Evolutionary conservation across 1,140 invertebrate genomes (phyloP).

Genomic region (Vollenhovia emeryi): DNA sequence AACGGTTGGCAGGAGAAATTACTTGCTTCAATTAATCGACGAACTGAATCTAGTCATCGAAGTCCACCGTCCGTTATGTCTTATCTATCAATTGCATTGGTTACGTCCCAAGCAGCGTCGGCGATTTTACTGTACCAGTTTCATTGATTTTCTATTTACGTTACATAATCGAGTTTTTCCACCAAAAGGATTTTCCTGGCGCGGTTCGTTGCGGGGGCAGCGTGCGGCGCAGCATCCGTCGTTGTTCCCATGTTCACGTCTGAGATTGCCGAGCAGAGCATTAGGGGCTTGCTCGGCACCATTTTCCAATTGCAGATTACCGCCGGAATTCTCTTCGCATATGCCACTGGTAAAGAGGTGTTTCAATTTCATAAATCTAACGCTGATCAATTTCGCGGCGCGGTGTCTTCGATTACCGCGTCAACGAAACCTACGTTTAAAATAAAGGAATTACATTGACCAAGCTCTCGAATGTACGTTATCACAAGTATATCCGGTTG

Average conservation of each 20-base stretch:
- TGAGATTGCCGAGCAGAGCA: slow-evolving; percentile 88
- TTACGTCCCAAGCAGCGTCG: neutral
- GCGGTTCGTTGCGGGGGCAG: slow-evolving; percentile 88
- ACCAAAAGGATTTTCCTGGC: slow-evolving; percentile 85
- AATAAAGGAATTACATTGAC: neutral
- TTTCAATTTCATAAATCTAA: neutral
- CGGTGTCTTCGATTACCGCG: neutral
- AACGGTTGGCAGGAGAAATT: neutral
- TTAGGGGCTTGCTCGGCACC: slow-evolving; percentile 88
- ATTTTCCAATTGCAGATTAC: slow-evolving; percentile 89
- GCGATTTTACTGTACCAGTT: slow-evolving; percentile 8
- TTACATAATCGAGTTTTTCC: slow-evolving; percentile 42
- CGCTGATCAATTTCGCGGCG: neutral
- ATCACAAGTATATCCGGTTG: neutral
- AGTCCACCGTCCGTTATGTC: neutral
- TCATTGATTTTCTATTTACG: slow-evolving; percentile 42
- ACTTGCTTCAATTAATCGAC: neutral
- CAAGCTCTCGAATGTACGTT: neutral
- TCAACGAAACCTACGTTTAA: neutral
- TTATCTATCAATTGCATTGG: neutral
- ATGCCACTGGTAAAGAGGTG: slow-evolving; percentile 86
- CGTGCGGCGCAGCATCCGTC: slow-evolving; percentile 88
- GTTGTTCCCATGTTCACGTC: slow-evolving; percentile 88
- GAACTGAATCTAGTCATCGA: neutral
- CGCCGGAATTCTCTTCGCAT: slow-evolving; percentile 88